Conservation (phyloP, 2,888 invertebrate species). For the Chirona hameri region DNA sequence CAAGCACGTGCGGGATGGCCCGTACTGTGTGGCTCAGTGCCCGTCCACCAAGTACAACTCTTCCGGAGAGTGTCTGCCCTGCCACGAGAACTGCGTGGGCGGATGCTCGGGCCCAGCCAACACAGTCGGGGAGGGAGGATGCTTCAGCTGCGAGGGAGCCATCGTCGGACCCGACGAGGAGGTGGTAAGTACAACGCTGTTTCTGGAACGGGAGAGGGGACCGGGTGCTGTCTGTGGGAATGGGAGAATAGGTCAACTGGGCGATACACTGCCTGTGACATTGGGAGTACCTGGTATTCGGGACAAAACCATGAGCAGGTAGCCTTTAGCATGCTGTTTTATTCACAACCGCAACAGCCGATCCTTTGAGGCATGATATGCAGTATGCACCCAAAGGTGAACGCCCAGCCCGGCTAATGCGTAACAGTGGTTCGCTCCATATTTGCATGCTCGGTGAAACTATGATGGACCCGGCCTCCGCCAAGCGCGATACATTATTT, state of each 20-base stretch:
- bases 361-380: no score
- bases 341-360: no score
- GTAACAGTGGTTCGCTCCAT: no score
- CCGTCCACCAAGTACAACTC: slow-evolving; percentile 76
- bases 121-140: slow-evolving; percentile 76
- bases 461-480: no score
- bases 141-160: slow-evolving; percentile 85
- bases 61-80: slow-evolving; percentile 60
- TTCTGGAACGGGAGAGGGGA: background rate
- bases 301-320: no score
- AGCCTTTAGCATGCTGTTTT: no score
- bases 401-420: no score
- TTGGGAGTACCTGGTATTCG: no score
- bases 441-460: no score
- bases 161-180: slow-evolving; percentile 70
- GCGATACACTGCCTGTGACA: background rate
- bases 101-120: slow-evolving; percentile 87
- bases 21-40: slow-evolving; percentile 80
- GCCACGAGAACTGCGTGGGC: slow-evolving; percentile 79
- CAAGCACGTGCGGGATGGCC: slow-evolving; percentile 80
- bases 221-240: background rate
- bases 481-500: no score
- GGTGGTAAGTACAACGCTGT: slow-evolving; percentile 53
- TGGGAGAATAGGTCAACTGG: background rate
- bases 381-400: no score